Base-by-base conservation (phyloP, 2,797 vertebrate species). In the Melanotaenia trifasciata region DNA sequence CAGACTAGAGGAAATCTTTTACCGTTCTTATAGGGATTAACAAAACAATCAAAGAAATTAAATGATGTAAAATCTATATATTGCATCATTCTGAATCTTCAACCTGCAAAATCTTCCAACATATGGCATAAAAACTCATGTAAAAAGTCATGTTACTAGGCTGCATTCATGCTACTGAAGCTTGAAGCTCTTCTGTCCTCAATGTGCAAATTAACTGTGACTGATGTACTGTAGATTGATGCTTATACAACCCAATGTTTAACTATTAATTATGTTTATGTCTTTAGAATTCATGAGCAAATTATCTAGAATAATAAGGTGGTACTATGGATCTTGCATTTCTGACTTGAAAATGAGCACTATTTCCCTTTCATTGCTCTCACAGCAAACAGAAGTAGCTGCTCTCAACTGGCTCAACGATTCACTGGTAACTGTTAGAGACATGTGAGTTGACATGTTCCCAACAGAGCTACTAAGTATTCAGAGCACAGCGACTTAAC, bases 401-500 rank as follows among this genome's bases (percentile, higher is more conserved):
- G 64, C 57, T 73, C 53, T n/a, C 50, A 72, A 26, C 59, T 33
- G 38, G 18, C 36, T 78, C 11, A 24, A 62, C 26, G 7, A 40
- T 18, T 64, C 36, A 43, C 74, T 53, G 38, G 65, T 58, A 58
- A 71, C 58, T 5, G 4, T 63, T 51, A 75, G 22, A 60, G 72
- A 89, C 70, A 67, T 61, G 70, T 71, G 75, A 85, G 71, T 61
- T 77, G 76, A 74, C 74, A 24, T 50, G 63, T 71, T 85, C 61
- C 53, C 67, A 68, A 59, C 64, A 40, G 70, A 84, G 68, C 81
- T 77, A 22, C 50, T 87, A 74, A 82, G 83, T 79, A 89, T 90
- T 90, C 89, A 68, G 72, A 84, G 72, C 87, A 86, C 84, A 76
- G 76, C 54, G 1, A 70, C 76, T 79, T 70, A 12, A 83, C 58